Percentiles rank a stretch among this genome's conserved stretches.
These are phyloP conservation scores for Nomada fabriciana DNA, from an alignment of 2,888 invertebrate species.

Conservation along the genomic window DNA sequence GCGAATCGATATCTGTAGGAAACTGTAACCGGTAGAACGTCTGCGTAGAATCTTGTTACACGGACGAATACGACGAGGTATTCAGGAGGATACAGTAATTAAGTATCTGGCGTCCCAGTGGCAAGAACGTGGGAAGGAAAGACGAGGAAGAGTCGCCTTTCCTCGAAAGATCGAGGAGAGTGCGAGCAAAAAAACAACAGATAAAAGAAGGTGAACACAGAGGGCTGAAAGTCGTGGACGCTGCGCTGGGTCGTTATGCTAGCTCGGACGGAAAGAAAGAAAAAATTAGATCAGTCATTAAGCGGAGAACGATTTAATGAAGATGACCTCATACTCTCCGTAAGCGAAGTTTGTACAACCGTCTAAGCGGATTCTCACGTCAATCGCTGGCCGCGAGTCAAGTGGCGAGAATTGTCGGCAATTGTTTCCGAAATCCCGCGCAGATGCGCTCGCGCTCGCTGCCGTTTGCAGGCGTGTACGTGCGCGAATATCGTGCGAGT, in stretches of 20 bases:
- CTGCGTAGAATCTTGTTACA: not conserved
- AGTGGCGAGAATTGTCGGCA: constrained; percentile 85
- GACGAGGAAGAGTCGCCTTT: constrained; percentile 19
- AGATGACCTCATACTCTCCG: constrained; percentile 84
- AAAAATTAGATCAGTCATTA: constrained; percentile 84
- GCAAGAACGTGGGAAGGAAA: constrained; percentile 56
- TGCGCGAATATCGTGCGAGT: constrained; percentile 46
- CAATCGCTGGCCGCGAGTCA: constrained; percentile 84
- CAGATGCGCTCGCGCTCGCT: constrained; percentile 78
- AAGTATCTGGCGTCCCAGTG: constrained; percentile 1
- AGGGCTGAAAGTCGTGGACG: not conserved
- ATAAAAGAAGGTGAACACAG: constrained; percentile 39
- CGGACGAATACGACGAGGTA: not conserved
- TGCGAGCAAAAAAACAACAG: constrained; percentile 19
- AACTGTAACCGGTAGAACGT: not conserved
- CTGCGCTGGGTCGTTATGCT: not conserved
- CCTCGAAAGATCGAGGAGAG: constrained; percentile 32
- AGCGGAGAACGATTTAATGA: constrained; percentile 84
- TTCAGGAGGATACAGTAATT: constrained; percentile 12
- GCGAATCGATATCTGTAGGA: constrained; percentile 25
- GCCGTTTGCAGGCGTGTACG: constrained; percentile 60
- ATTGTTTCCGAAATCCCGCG: constrained; percentile 85
- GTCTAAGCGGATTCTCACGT: constrained; percentile 84
- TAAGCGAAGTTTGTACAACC: constrained; percentile 74
- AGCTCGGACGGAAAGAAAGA: constrained; percentile 63